Conservation (phyloP, 2,797 vertebrate genomes). For the Bucorvus abyssinicus region DNA sequence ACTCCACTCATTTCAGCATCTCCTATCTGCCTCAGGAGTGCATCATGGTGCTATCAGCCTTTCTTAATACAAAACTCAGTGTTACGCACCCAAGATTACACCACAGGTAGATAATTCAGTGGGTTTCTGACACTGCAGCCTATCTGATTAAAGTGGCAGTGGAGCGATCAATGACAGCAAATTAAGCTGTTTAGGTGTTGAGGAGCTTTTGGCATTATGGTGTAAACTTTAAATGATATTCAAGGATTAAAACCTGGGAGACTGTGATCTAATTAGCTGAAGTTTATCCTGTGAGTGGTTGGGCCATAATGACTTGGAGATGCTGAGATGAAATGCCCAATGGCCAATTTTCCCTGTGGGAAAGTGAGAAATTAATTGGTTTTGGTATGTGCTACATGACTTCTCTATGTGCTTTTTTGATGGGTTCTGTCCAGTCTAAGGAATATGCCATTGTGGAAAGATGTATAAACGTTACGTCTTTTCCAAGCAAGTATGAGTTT, state of each 20-base stretch:
- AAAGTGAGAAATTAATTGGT: conserved; percentile 6
- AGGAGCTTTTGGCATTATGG: conserved; percentile 31
- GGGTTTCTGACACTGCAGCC: conserved; percentile 29
- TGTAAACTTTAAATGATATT: conserved; percentile 24
- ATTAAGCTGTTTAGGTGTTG: conserved; percentile 9
- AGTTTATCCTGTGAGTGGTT: conserved; percentile 37
- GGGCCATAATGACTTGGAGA: conserved; percentile 10
- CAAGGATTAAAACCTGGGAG: conserved; percentile 35
- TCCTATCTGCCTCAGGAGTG: conserved; percentile 65
- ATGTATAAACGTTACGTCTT: not conserved
- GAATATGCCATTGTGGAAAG: not conserved
- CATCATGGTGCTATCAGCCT: conserved; percentile 68
- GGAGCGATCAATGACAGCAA: conserved; percentile 2
- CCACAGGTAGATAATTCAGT: conserved; percentile 50
- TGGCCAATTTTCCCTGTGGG: conserved; percentile 39
- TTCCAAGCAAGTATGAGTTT: not conserved
- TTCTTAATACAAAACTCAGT: conserved; percentile 60
- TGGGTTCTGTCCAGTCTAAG: not conserved
- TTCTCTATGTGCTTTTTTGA: not conserved
- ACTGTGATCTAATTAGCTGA: conserved; percentile 53
- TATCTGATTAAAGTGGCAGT: conserved; percentile 46
- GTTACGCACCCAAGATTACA: conserved; percentile 56
- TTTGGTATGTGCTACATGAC: not conserved
- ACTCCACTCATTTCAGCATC: conserved; percentile 65
- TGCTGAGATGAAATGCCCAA: not conserved